These are phyloP conservation scores for Maniola hyperantus DNA, from an alignment of 2,888 invertebrate species.

Conservation along the genomic window DNA sequence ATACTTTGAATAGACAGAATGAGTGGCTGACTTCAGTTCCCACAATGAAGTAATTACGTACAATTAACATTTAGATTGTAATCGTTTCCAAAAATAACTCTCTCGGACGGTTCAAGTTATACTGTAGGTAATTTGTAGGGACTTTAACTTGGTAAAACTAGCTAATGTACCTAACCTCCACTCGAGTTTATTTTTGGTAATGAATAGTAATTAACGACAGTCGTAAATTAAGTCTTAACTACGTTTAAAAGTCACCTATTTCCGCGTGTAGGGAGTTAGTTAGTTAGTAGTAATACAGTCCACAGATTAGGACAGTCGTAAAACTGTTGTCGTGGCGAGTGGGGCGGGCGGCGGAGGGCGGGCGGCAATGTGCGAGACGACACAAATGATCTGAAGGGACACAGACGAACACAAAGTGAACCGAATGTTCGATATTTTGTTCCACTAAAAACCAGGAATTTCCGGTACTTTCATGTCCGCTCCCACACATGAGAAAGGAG, in stretches of 20 bases:
- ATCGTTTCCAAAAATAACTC: neutral
- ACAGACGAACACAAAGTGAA: neutral
- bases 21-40: too few relatives aligned
- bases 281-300: neutral
- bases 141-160: neutral
- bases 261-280: neutral
- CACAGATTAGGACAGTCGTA: neutral
- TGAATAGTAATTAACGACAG: conserved; percentile 17
- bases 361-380: neutral
- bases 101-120: neutral
- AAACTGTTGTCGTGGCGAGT: neutral
- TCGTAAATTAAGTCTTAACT: conserved; percentile 7
- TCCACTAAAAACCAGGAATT: too few relatives aligned
- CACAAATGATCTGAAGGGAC: neutral
- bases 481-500: too few relatives aligned
- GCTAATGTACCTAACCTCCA: neutral
- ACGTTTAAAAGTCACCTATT: conserved; percentile 6
- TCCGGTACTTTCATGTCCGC: too few relatives aligned
- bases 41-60: neutral
- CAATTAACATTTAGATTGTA: neutral
- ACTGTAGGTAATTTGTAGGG: neutral
- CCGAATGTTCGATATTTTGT: neutral
- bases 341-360: neutral
- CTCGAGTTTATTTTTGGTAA: conserved; percentile 1
- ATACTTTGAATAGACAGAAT: too few relatives aligned